These are phyloP conservation scores for Melanerpes aurifrons DNA, from an alignment of 2,113 vertebrate species.

Conservation along the genomic window DNA sequence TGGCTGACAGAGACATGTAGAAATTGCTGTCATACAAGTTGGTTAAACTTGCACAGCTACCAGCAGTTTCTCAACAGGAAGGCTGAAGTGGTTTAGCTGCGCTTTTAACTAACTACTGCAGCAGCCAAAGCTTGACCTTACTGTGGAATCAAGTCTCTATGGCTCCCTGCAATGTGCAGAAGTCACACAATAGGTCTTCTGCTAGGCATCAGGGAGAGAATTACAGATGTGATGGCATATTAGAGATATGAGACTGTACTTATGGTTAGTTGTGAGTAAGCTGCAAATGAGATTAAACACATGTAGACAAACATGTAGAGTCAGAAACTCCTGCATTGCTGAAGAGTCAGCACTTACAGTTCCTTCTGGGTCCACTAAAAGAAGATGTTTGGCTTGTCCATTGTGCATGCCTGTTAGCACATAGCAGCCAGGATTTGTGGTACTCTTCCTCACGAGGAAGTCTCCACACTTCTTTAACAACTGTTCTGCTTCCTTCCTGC, in stretches of 20 bases:
- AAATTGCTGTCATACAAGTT: neutral
- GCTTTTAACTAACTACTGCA: neutral
- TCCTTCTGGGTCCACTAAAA: slow-evolving; percentile 95
- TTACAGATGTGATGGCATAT: neutral
- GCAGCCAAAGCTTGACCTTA: neutral
- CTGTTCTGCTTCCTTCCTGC: slow-evolving; percentile 92
- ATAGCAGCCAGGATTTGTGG: slow-evolving; percentile 92
- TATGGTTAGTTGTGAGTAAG: neutral
- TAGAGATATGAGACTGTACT: neutral
- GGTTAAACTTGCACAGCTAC: neutral
- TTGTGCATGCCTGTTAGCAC: slow-evolving; percentile 96
- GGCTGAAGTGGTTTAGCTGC: neutral
- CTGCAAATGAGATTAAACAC: neutral
- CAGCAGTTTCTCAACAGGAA: neutral
- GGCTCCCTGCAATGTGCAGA: neutral
- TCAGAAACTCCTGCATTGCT: neutral
- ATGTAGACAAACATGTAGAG: neutral
- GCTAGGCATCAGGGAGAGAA: neutral
- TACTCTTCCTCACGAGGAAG: slow-evolving; percentile 95
- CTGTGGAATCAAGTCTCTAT: neutral
- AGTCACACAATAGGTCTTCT: neutral
- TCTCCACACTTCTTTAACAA: slow-evolving; percentile 90
- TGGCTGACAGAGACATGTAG: neutral
- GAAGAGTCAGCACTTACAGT: slow-evolving; percentile 81
- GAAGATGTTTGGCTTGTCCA: slow-evolving; percentile 91